Percentiles rank a stretch among this genome's conserved stretches.
Conservation (phyloP, 2,113 vertebrate species). For the Rousettus leschenaultii region DNA sequence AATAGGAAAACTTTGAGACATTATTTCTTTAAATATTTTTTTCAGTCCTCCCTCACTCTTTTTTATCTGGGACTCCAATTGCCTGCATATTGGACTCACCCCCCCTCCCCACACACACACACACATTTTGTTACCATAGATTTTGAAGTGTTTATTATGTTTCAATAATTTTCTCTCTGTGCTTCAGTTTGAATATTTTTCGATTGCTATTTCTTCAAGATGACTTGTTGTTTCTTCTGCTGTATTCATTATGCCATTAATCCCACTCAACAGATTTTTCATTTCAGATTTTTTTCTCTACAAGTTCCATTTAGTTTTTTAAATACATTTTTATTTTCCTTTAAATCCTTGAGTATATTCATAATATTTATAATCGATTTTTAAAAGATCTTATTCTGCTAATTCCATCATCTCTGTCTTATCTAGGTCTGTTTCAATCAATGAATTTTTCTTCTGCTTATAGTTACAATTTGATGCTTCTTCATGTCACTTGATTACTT, state of each 20-base stretch:
- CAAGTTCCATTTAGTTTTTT: neutral
- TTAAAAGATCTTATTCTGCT: neutral
- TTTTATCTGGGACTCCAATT: neutral
- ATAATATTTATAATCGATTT: neutral
- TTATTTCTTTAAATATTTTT: neutral
- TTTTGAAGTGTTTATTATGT: neutral
- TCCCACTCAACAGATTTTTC: neutral
- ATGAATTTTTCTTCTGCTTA: neutral
- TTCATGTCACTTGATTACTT: neutral
- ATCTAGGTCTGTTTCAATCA: neutral
- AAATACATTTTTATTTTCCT: neutral
- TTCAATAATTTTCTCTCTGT: neutral
- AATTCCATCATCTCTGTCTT: neutral
- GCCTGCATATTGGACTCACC: neutral
- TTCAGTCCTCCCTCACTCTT: neutral
- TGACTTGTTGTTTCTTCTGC: neutral
- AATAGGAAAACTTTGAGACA: neutral
- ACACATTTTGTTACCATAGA: neutral
- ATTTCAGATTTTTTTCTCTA: neutral
- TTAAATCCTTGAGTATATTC: neutral
- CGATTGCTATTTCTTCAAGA: neutral
- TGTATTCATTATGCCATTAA: neutral
- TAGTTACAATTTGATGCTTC: neutral
- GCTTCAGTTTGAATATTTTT: neutral
- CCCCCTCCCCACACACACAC: rapidly evolving